phyloP scores from a whole-genome alignment of 2,797 vertebrate species.

The Sorex maritimensis region DNA sequence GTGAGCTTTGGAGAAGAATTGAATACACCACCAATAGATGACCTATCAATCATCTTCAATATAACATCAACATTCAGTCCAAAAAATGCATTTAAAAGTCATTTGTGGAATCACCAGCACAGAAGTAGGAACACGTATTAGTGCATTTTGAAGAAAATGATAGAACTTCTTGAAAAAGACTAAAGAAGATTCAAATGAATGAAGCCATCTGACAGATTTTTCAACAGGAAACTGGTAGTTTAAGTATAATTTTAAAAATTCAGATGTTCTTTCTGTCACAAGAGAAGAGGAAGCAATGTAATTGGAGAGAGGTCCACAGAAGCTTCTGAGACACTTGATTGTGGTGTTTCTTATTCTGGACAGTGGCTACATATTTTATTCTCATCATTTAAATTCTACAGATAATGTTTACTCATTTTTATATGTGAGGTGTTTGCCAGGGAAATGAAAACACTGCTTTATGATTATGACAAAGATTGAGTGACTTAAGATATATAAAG shows the following conservation, averaged over 20 bases:
- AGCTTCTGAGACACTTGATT: constrained; percentile 6
- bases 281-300: background rate
- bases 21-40: background rate
- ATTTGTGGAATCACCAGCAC: background rate
- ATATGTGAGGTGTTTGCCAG: background rate
- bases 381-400: constrained; percentile 57
- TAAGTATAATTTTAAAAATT: background rate
- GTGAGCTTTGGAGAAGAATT: background rate
- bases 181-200: background rate
- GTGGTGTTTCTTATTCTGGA: constrained; percentile 41
- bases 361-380: constrained; percentile 35
- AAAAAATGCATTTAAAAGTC: background rate
- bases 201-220: background rate
- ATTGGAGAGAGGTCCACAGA: background rate
- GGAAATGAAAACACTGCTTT: constrained; percentile 52
- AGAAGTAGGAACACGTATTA: background rate
- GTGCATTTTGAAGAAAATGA: background rate
- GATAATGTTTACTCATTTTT: constrained; percentile 55
- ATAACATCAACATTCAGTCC: background rate
- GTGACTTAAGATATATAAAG: background rate
- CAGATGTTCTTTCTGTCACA: background rate
- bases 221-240: background rate
- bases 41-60: background rate
- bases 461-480: constrained; percentile 44
- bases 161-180: background rate